Base-by-base conservation (phyloP, 2,888 invertebrate species). In the Perdita meconis region DNA sequence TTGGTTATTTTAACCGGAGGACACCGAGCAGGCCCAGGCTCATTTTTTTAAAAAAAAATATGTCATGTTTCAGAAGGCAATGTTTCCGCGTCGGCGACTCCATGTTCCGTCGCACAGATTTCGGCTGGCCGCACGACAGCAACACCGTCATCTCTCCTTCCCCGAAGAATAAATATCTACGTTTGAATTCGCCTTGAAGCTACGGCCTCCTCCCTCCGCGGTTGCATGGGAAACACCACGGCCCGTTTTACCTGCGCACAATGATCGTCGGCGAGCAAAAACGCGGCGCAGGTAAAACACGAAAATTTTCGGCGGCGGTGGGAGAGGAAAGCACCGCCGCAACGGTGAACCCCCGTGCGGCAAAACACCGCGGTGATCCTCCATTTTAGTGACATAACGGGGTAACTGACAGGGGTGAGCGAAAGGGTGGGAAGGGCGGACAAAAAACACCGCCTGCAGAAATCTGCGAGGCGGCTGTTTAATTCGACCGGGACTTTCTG, bases 381-480 rank as follows among this genome's bases (percentile, higher is more conserved):
- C 73, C 80, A 73, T 81, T 81, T 86, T 66, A 73, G 80, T 73
- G 71, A 74, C 73, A 61, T 57, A 74, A 69, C 66, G 70, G 66
- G 44, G 72, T 53, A 70, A 71, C 50, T 51, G 76, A 70, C 64
- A 74, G 64, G 64, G 56, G 81, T 56, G 70, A 72, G 67, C 55
- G 78, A 56, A 73, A 53, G 71, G 73, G 79, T 47, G 67, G 76
- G 50, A 59, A 67, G 72, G 72, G 51, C 64, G 74, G 65, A 63
- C 60, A 73, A 82, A 82, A 85, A 82, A 81, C 84, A 86, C 81
- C 77, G 85, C 75, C 80, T 75, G 78, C 74, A 78, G 78, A 81
- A 79, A 85, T 85, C 84, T 82, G 76, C 81, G 81, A 83, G 84
- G 87, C 85, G 85, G 88, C 86, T 87, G 87, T 89, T 89, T 89